Base-by-base conservation (phyloP, 2,113 vertebrate species). In the Apaloderma vittatum region DNA sequence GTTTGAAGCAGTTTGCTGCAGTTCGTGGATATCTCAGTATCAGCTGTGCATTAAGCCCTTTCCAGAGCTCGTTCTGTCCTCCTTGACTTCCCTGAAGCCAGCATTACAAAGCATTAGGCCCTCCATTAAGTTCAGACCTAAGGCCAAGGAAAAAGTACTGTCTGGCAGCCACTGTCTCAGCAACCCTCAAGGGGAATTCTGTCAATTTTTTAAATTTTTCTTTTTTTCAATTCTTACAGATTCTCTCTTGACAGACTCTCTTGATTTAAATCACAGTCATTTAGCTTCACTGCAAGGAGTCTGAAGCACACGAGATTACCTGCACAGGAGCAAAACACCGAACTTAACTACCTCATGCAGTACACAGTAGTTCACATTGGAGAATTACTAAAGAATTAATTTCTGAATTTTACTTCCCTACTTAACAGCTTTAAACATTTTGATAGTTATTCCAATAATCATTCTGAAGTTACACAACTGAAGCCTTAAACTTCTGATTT, bases 71-170 rank as follows among this genome's bases (percentile, higher is more conserved):
- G 27, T 68, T 75, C 65, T 65, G 54, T 54, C 52, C 40, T 66
- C 68, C 65, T 15, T 66, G 80, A 84, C 65, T 91, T 89, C 86
- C 84, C 84, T 46, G 84, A 96, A 93, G 77, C 65, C 84, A 87
- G 49, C 21, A 58, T 3, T 40, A 72, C 4, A 29, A 94, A 93
- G 52, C 77, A 91, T 91, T 81, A 95, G 48, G 43, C n/a, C 77
- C 75, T 76, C 88, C 79, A 71, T 83, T 84, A 92, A 34, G 83
- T 72, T 77, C 17, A 86, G 51, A 81, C 34, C 10, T 54, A 58
- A 73, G 40, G 80, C 76, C 72, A 87, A 30, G 29, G 21, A 23
- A 91, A 73, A 91, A 63, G 65, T 43, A 82, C 26, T 78, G 80
- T 68, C 80, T 89, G 77, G 34, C 26, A 81, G 80, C 51, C 73